These are phyloP conservation scores for Neocrepidodera transversa DNA, from an alignment of 2,888 invertebrate species.

Conservation along the genomic window DNA sequence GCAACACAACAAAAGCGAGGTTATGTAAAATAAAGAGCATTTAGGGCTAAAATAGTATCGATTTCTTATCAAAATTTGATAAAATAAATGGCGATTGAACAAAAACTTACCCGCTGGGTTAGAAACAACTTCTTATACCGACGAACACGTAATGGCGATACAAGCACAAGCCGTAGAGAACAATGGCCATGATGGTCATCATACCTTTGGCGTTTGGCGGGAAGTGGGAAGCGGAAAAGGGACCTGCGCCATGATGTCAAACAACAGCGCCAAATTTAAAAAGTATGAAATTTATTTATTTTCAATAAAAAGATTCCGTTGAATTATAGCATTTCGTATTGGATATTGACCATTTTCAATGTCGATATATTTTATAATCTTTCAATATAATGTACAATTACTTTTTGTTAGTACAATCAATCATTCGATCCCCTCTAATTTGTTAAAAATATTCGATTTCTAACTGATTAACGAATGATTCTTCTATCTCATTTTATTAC, in stretches of 20 bases:
- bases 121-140: constrained; percentile 40
- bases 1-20: constrained; percentile 40
- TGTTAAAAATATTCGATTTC: too few relatives aligned
- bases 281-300: too few relatives aligned
- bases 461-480: too few relatives aligned
- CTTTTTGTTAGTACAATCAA: too few relatives aligned
- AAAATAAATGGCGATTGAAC: constrained; percentile 1
- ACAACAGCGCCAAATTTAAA: not conserved
- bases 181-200: constrained; percentile 34
- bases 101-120: constrained; percentile 40
- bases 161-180: constrained; percentile 22
- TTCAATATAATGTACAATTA: too few relatives aligned
- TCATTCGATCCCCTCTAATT: too few relatives aligned
- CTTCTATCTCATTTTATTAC: too few relatives aligned
- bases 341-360: too few relatives aligned
- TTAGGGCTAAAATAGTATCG: not conserved
- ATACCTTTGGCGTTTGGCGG: constrained; percentile 42
- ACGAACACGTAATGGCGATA: constrained; percentile 38
- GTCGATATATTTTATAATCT: too few relatives aligned
- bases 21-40: constrained; percentile 32
- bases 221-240: constrained; percentile 28
- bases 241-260: constrained; percentile 29
- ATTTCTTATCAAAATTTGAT: constrained; percentile 13
- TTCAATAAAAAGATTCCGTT: too few relatives aligned
- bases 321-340: too few relatives aligned